Percentiles rank a stretch among this genome's conserved stretches.
These are phyloP conservation scores for Chaetura pelagica DNA, from an alignment of 2,113 vertebrate species.

Conservation along the genomic window DNA sequence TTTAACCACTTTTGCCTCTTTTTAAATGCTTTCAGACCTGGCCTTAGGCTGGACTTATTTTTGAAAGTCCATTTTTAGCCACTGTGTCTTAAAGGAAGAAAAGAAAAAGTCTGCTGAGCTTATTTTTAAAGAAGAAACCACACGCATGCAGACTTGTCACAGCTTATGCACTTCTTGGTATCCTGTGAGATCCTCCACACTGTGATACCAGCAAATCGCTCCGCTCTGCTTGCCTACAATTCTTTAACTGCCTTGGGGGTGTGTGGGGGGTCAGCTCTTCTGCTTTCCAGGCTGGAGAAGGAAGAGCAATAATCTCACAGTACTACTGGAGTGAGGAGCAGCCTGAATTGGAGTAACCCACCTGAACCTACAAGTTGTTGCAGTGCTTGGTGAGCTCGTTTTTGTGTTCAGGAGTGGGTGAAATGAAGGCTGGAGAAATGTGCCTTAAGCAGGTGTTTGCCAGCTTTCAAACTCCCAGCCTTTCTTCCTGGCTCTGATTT, in stretches of 20 bases:
- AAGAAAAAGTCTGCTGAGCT: background rate
- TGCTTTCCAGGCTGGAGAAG: background rate
- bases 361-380: background rate
- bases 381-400: background rate
- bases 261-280: background rate
- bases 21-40: slow-evolving; percentile 16
- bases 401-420: background rate
- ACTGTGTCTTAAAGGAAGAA: background rate
- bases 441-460: background rate
- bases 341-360: background rate
- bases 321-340: background rate
- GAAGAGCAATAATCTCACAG: background rate
- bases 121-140: slow-evolving; percentile 40
- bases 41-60: slow-evolving; percentile 34
- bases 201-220: accelerated
- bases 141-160: background rate
- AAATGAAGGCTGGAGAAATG: background rate
- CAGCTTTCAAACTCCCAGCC: background rate
- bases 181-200: background rate
- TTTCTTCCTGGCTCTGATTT: background rate
- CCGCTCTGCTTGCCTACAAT: background rate
- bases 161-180: accelerated
- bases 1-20: slow-evolving; percentile 5
- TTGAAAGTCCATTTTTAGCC: slow-evolving; percentile 33
- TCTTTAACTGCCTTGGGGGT: background rate